Percentiles rank a stretch among this genome's conserved stretches.
These are phyloP conservation scores for Poeciliopsis presidionis DNA, from an alignment of 2,797 vertebrate genomes.

Conservation along the genomic window DNA sequence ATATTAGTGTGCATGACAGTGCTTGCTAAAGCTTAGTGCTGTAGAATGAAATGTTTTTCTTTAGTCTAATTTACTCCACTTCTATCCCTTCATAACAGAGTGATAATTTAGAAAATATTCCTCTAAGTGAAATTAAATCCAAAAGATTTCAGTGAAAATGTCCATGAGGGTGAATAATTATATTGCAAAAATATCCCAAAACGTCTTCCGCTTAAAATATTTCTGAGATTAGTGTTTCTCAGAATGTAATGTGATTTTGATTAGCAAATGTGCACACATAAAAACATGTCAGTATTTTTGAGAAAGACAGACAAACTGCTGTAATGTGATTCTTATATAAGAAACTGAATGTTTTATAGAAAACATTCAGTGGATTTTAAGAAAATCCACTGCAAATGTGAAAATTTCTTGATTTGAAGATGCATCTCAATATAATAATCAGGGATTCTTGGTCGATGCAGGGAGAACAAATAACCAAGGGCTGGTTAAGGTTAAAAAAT, in stretches of 20 bases:
- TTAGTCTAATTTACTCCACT: conserved; percentile 24
- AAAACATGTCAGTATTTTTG: not conserved
- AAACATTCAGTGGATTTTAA: no score
- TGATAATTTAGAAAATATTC: not conserved
- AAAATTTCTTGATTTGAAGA: not conserved
- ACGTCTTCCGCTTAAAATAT: not conserved
- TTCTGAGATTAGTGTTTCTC: not conserved
- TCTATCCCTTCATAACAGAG: not conserved
- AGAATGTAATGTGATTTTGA: not conserved
- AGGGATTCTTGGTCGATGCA: not conserved
- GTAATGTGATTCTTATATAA: not conserved
- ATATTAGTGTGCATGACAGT: conserved; percentile 14
- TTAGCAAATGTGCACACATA: not conserved
- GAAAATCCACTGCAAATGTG: not conserved
- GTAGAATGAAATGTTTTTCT: conserved; percentile 15
- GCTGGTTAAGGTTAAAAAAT: not conserved
- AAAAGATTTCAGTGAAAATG: not conserved
- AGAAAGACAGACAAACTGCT: not conserved
- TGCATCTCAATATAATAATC: not conserved
- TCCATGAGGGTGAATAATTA: not conserved
- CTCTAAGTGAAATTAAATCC: not conserved
- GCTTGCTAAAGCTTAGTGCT: conserved; percentile 1
- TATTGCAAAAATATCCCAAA: not conserved
- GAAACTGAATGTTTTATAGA: not conserved
- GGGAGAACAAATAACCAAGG: no score